These are phyloP conservation scores for Rhinatrema bivittatum DNA, from an alignment of 2,797 vertebrate genomes.

Conservation along the genomic window DNA sequence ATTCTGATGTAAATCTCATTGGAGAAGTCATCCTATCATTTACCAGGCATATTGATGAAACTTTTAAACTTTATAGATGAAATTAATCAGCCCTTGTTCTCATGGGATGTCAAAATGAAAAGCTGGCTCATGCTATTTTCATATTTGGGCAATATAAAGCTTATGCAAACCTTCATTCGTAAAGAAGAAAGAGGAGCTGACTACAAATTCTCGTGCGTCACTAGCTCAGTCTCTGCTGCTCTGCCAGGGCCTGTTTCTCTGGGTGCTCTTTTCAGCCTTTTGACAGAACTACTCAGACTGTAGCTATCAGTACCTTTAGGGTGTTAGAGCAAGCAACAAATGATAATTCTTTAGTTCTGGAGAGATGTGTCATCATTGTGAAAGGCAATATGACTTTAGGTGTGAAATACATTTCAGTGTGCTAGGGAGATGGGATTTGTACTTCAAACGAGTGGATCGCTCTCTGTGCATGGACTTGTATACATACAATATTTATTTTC, in stretches of 20 bases:
- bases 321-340: conserved; percentile 10
- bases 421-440: no score
- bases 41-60: not conserved
- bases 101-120: not conserved
- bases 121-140: conserved; percentile 6
- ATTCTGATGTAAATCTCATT: conserved; percentile 9
- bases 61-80: conserved; percentile 8
- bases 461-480: no score
- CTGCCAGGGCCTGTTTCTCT: not conserved
- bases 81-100: conserved; percentile 2
- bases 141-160: conserved; percentile 2
- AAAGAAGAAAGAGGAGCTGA: not conserved
- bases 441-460: no score
- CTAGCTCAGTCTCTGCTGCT: not conserved
- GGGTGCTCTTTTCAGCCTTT: not conserved
- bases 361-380: no score
- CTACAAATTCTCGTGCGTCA: not conserved
- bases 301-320: conserved; percentile 11
- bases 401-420: no score
- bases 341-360: no score
- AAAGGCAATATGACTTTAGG: no score
- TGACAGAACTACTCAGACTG: not conserved
- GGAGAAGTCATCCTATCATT: conserved; percentile 9
- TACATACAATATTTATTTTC: no score
- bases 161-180: no score